Conservation (phyloP, 2,888 invertebrate species). For the Ophonus ardosiacus region DNA sequence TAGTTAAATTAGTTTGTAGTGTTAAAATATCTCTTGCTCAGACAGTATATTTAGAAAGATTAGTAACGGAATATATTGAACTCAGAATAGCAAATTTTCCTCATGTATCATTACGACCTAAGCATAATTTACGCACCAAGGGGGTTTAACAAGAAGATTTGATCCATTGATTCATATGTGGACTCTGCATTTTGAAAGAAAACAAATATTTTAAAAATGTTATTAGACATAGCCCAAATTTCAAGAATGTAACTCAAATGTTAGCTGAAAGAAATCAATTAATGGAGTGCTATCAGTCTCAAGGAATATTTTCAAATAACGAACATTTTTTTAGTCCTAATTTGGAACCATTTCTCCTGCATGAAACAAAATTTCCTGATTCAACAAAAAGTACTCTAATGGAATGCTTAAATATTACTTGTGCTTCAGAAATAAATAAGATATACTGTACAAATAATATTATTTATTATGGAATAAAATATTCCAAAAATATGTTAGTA, state of each 20-base stretch:
- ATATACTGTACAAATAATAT: not conserved
- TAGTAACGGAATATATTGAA: slow-evolving; percentile 3
- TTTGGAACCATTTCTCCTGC: not conserved
- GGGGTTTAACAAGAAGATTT: slow-evolving; percentile 1
- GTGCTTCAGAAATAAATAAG: not conserved
- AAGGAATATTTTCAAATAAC: not conserved
- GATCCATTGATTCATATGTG: slow-evolving; percentile 10
- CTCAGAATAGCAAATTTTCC: not conserved
- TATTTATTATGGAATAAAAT: not conserved
- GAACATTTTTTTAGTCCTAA: not conserved
- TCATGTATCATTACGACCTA: not conserved
- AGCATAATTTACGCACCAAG: slow-evolving; percentile 5
- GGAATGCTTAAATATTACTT: slow-evolving; percentile 11
- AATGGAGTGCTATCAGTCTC: not conserved
- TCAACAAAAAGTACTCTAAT: not conserved
- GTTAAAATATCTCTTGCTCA: not conserved
- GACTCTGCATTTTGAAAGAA: slow-evolving; percentile 1
- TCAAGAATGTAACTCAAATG: slow-evolving; percentile 4
- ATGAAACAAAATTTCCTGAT: not conserved
- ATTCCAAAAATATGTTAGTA: no score
- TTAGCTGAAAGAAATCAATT: not conserved
- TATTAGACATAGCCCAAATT: slow-evolving; percentile 8
- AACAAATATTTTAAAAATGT: slow-evolving; percentile 12
- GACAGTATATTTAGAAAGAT: not conserved
- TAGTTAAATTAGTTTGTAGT: not conserved